A percentile compares a stretch with the other conserved stretches of the same genome.
Conservation (phyloP, 2,888 invertebrate genomes). For the Neria commutata region DNA sequence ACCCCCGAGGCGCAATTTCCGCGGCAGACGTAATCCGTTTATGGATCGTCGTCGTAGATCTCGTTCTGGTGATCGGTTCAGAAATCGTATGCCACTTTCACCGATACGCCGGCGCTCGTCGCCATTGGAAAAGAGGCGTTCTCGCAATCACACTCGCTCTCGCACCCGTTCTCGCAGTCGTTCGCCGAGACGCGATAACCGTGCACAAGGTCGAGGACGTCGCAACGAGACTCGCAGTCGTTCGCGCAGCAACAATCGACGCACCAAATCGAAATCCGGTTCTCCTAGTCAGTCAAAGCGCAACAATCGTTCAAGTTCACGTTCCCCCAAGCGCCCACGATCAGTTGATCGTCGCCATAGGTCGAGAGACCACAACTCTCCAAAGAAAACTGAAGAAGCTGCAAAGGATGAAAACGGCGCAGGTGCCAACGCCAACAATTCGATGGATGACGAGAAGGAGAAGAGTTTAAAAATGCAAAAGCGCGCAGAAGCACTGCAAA, state of each 20-base stretch:
- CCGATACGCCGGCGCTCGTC: slow-evolving; percentile 48
- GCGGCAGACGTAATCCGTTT: slow-evolving; percentile 45
- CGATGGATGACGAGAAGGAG: slow-evolving; percentile 45
- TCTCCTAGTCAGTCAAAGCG: slow-evolving; percentile 30
- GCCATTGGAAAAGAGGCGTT: slow-evolving; percentile 44
- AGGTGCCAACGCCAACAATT: slow-evolving; percentile 14
- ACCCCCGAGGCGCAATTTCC: slow-evolving; percentile 47
- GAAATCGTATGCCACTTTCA: slow-evolving; percentile 54
- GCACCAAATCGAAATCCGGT: slow-evolving; percentile 33
- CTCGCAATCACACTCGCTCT: slow-evolving; percentile 30
- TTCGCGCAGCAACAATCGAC: slow-evolving; percentile 30
- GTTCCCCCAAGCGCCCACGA: slow-evolving; percentile 35
- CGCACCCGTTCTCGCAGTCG: slow-evolving; percentile 34
- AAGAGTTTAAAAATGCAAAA: slow-evolving; percentile 61
- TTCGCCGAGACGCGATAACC: slow-evolving; percentile 15
- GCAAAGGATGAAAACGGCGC: slow-evolving; percentile 22
- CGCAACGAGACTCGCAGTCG: slow-evolving; percentile 41
- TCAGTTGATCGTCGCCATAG: slow-evolving; percentile 35
- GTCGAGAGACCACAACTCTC: slow-evolving; percentile 37
- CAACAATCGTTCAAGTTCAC: slow-evolving; percentile 36
- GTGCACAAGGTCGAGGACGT: slow-evolving; percentile 25
- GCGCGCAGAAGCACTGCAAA: slow-evolving; percentile 63
- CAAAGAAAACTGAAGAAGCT: slow-evolving; percentile 25
- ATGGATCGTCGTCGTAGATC: slow-evolving; percentile 51
- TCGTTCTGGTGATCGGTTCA: slow-evolving; percentile 50